These are phyloP conservation scores for Alviniconcha marisindica DNA, from an alignment of 1,140 invertebrate genomes.

Conservation along the genomic window DNA sequence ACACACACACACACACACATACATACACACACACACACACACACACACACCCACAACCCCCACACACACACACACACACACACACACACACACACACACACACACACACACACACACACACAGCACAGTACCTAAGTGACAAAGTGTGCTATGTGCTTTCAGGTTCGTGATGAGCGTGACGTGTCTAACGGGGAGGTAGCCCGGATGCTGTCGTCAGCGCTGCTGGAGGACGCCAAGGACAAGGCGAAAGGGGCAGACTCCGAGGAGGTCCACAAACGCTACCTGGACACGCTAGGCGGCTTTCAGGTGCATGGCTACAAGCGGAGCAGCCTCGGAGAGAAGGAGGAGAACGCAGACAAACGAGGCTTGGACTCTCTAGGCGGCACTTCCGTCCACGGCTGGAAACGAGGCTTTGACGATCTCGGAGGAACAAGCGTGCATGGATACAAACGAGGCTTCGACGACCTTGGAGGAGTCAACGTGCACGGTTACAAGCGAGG, in stretches of 20 bases:
- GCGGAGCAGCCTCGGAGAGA: background rate
- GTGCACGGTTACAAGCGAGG: slow-evolving; percentile 36
- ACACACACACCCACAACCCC: no score
- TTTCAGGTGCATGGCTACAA: slow-evolving; percentile 37
- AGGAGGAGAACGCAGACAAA: background rate
- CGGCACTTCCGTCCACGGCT: background rate
- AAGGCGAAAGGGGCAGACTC: background rate
- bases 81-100: background rate
- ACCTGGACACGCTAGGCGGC: slow-evolving; percentile 35
- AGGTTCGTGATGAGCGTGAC: slow-evolving; percentile 5
- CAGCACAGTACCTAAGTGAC: no score
- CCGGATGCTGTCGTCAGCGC: background rate
- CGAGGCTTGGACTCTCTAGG: background rate
- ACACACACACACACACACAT: no score
- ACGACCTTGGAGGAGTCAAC: slow-evolving; percentile 29
- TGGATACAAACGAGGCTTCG: slow-evolving; percentile 30
- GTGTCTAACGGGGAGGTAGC: background rate
- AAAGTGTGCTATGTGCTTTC: background rate
- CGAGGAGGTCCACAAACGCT: slow-evolving; percentile 12
- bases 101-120: background rate
- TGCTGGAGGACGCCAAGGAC: background rate
- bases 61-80: no score
- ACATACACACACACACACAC: no score
- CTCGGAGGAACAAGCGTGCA: slow-evolving; percentile 19
- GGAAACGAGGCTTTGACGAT: background rate